Evolutionary conservation across 2,888 invertebrate genomes (phyloP).

Genomic region (Odontocolon sp.): DNA sequence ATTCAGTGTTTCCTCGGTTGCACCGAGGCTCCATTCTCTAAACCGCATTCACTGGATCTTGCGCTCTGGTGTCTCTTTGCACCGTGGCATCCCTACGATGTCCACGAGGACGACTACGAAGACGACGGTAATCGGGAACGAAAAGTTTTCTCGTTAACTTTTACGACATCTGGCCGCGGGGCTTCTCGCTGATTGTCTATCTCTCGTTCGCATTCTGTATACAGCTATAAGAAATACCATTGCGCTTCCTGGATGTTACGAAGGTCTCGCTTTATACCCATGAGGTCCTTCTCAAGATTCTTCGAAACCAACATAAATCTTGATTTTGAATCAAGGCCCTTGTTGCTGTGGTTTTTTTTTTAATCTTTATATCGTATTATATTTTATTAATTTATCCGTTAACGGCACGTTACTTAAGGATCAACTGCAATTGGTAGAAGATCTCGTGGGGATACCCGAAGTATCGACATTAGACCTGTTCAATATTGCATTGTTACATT

Average conservation of each 20-base stretch:
- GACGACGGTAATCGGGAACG: slow-evolving; percentile 29
- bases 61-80: neutral
- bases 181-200: neutral
- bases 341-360: neutral
- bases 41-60: slow-evolving; percentile 4
- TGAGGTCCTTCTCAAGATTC: neutral
- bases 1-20: slow-evolving; percentile 1
- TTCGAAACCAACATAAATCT: slow-evolving; percentile 6
- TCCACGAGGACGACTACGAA: slow-evolving; percentile 7
- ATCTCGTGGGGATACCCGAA: neutral
- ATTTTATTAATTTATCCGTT: neutral
- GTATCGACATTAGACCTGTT: slow-evolving; percentile 2
- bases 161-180: slow-evolving; percentile 37
- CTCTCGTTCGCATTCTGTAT: neutral
- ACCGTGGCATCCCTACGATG: no score
- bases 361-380: neutral
- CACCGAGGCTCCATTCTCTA: neutral
- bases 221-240: slow-evolving; percentile 14
- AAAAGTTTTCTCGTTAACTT: slow-evolving; percentile 55
- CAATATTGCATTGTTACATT: slow-evolving; percentile 30
- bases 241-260: slow-evolving; percentile 5
- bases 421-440: neutral
- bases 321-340: neutral
- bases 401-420: neutral
- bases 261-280: neutral